Percentiles rank a stretch among this genome's conserved stretches.
These are phyloP conservation scores for Pterocles gutturalis DNA, from an alignment of 2,113 vertebrate genomes.

Conservation along the genomic window DNA sequence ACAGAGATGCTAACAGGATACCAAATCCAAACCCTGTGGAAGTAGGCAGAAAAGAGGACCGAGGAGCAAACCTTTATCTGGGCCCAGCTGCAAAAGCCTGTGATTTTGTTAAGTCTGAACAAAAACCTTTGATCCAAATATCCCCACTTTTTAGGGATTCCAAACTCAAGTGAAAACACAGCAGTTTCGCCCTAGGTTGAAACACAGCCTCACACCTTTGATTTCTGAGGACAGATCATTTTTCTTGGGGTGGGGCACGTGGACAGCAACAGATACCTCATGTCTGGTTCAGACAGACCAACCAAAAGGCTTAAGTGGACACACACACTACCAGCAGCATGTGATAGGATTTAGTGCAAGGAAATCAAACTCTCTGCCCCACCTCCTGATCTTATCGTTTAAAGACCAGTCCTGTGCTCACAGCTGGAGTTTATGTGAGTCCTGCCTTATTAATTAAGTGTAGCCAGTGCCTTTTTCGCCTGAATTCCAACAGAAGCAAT, in stretches of 20 bases:
- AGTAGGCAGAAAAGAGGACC: not conserved
- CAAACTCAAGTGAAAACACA: not conserved
- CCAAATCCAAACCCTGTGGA: not conserved
- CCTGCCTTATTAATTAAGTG: conserved; percentile 75
- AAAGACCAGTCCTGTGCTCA: conserved; percentile 69
- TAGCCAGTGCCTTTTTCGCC: conserved; percentile 14
- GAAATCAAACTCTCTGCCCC: conserved; percentile 60
- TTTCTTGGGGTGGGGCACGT: not conserved
- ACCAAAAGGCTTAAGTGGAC: conserved; percentile 42
- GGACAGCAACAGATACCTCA: conserved; percentile 25
- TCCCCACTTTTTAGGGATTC: not conserved
- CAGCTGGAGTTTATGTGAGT: conserved; percentile 74
- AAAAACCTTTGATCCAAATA: conserved; percentile 8
- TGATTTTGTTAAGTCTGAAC: not conserved
- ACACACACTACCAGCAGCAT: conserved; percentile 45
- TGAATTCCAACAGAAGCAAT: conserved; percentile 69
- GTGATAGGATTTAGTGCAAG: conserved; percentile 39
- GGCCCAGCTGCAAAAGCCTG: conserved; percentile 7
- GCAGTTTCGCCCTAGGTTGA: not conserved
- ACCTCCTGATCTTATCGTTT: conserved; percentile 54
- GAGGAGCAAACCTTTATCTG: not conserved
- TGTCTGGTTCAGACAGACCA: conserved; percentile 46
- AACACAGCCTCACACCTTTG: conserved; percentile 40
- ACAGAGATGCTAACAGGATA: not conserved
- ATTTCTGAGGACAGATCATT: conserved; percentile 45